Evolutionary conservation across 2,888 invertebrate genomes (phyloP).

Genomic region (Meiosimyza platycephala): DNA sequence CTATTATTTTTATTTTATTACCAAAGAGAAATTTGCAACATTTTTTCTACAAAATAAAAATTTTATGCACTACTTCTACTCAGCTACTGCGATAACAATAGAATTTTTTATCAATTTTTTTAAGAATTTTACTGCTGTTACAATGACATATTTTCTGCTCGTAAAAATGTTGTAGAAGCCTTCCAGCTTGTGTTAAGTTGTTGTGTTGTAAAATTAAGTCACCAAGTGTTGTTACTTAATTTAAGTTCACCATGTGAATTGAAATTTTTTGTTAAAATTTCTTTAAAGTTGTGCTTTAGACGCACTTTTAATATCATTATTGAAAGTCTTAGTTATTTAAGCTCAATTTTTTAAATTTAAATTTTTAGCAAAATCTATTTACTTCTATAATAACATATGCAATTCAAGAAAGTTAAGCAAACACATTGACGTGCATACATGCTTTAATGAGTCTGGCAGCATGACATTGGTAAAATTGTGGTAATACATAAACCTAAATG

Average conservation of each 20-base stretch:
- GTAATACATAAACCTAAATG: not conserved
- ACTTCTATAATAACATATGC: too few relatives aligned
- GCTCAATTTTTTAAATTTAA: too few relatives aligned
- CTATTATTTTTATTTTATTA: too few relatives aligned
- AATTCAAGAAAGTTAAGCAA: too few relatives aligned
- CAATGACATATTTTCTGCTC: constrained; percentile 18
- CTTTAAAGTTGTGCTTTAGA: not conserved
- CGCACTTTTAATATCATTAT: not conserved
- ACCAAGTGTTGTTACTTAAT: not conserved
- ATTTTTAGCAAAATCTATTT: too few relatives aligned
- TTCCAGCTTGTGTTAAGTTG: constrained; percentile 48
- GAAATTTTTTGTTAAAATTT: not conserved
- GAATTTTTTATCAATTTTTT: not conserved
- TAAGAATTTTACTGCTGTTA: not conserved
- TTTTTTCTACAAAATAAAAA: not conserved
- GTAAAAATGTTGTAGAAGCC: not conserved
- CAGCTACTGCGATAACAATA: not conserved
- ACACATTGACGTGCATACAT: not conserved
- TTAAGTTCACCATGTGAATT: accelerated
- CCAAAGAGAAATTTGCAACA: too few relatives aligned
- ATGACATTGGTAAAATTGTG: not conserved
- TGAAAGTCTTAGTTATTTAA: too few relatives aligned
- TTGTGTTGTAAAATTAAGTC: constrained; percentile 48
- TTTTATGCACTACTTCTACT: not conserved
- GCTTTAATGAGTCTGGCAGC: not conserved